phyloP scores from a whole-genome alignment of 2,113 vertebrate genomes.

The Fulica atra region DNA sequence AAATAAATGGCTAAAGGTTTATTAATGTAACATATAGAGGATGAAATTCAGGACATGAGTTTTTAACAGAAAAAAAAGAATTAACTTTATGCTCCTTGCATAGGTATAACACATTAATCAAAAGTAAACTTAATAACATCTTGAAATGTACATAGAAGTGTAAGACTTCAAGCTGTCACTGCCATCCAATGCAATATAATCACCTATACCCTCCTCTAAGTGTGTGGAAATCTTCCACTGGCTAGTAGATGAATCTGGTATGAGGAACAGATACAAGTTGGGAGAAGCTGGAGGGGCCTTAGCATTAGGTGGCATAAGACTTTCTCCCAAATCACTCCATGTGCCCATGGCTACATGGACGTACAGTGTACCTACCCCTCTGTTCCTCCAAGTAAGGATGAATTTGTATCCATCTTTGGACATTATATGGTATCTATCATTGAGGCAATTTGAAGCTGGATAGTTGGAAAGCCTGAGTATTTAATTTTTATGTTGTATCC shows the following conservation, averaged over 20 bases:
- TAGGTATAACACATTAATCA: neutral
- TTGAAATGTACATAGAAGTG: neutral
- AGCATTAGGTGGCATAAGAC: neutral
- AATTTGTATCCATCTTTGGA: neutral
- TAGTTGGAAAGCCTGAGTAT: neutral
- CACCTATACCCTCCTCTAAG: neutral
- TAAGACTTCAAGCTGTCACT: neutral
- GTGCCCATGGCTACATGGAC: neutral
- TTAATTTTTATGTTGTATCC: neutral
- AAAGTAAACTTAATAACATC: neutral
- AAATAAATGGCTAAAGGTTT: neutral
- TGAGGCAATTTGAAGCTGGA: neutral
- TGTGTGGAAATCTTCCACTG: neutral
- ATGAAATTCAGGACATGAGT: neutral
- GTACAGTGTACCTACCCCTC: neutral
- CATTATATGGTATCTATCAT: neutral
- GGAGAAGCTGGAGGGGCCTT: neutral
- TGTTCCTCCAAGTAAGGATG: neutral
- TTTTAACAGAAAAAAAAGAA: neutral
- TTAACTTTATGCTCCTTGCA: neutral
- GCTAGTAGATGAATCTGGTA: neutral
- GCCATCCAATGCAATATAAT: neutral
- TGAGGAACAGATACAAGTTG: neutral
- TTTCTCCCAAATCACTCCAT: neutral
- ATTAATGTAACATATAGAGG: neutral